Evolutionary conservation across 2,888 invertebrate genomes (phyloP).

Genomic region (Eristalinus aeneus): DNA sequence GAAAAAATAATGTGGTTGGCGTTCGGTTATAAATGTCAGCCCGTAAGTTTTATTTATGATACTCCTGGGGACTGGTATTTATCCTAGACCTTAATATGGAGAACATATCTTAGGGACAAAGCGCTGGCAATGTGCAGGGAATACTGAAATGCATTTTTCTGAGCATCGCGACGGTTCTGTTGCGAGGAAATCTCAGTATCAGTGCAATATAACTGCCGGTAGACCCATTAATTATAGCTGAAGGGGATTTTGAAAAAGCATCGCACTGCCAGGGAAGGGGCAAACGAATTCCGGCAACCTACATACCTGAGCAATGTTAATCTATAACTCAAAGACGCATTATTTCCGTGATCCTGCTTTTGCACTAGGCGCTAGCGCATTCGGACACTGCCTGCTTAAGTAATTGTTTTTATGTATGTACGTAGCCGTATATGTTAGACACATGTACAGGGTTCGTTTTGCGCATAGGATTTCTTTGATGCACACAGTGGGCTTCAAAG

Average conservation of each 20-base stretch:
- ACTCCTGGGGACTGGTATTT: constrained; percentile 46
- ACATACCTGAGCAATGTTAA: neutral
- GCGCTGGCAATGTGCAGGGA: constrained; percentile 39
- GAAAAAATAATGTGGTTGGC: constrained; percentile 53
- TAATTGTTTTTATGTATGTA: neutral
- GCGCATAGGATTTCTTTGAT: too few relatives aligned
- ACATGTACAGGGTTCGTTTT: too few relatives aligned
- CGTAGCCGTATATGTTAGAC: too few relatives aligned
- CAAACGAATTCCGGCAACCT: neutral
- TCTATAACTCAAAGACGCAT: neutral
- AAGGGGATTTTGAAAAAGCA: constrained; percentile 12
- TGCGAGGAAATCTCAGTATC: constrained; percentile 30
- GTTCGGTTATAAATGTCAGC: constrained; percentile 63
- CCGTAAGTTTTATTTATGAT: constrained; percentile 64
- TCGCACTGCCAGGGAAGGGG: neutral
- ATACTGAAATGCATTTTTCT: constrained; percentile 39
- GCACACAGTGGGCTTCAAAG: too few relatives aligned
- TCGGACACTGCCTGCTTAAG: too few relatives aligned
- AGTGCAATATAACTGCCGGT: constrained; percentile 30
- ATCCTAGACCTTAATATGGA: constrained; percentile 58
- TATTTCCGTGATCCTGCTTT: neutral
- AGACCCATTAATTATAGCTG: constrained; percentile 34
- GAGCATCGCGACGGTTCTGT: constrained; percentile 26
- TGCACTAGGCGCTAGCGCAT: neutral
- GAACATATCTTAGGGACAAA: constrained; percentile 49